Evolutionary conservation across 2,797 vertebrate species (phyloP).

Genomic region (Trematomus bernacchii): DNA sequence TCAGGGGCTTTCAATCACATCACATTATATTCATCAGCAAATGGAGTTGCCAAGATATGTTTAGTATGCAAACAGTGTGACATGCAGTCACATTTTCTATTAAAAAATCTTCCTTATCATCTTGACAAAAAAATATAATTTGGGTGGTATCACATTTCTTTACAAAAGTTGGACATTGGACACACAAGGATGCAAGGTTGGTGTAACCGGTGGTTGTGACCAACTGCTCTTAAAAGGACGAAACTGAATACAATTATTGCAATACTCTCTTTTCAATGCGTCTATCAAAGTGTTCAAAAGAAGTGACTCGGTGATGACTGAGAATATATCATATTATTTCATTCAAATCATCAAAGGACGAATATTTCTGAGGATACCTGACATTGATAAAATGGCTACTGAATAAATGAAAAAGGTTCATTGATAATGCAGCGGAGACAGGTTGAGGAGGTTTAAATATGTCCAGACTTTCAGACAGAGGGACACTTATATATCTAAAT

Average conservation of each 20-base stretch:
- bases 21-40: neutral
- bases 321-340: conserved; percentile 17
- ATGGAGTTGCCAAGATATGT: neutral
- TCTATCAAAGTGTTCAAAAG: conserved; percentile 50
- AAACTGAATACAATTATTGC: conserved; percentile 48
- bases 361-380: neutral
- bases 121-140: neutral
- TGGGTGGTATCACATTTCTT: neutral
- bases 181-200: neutral
- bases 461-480: conserved; percentile 22
- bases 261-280: conserved; percentile 9
- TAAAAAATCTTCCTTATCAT: neutral
- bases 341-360: conserved; percentile 7
- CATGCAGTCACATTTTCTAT: neutral
- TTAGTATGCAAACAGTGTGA: neutral
- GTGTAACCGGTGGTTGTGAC: neutral
- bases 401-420: conserved; percentile 5
- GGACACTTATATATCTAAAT: conserved; percentile 51
- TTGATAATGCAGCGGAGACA: neutral
- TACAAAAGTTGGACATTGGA: neutral
- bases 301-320: conserved; percentile 38
- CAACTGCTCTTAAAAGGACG: conserved; percentile 41
- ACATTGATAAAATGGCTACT: conserved; percentile 9
- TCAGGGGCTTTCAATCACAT: neutral
- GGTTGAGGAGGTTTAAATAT: conserved; percentile 17